phyloP scores from a whole-genome alignment of 1,140 invertebrate species.

The Drosophila arizonae region DNA sequence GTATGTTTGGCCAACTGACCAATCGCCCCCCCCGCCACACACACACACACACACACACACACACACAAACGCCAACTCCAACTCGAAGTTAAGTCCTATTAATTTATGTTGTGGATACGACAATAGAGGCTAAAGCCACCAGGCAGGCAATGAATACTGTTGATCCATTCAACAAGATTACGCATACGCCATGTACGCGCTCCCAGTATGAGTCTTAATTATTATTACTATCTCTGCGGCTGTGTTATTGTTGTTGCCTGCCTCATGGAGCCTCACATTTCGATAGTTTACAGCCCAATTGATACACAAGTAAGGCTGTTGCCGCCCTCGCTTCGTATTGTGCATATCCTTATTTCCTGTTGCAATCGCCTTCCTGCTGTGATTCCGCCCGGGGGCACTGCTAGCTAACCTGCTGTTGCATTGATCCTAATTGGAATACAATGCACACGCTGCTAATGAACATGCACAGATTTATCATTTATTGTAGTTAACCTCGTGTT shows the following conservation, averaged over 20 bases:
- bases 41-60: no score
- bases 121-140: conserved; percentile 43
- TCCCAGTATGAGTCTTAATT: conserved; percentile 8
- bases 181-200: conserved; percentile 45
- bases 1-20: conserved; percentile 37
- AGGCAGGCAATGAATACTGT: conserved; percentile 48
- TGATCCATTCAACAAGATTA: conserved; percentile 63
- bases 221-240: not conserved
- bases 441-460: conserved; percentile 31
- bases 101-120: conserved; percentile 60
- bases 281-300: conserved; percentile 54
- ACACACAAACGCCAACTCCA: not conserved
- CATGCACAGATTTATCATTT: conserved; percentile 38
- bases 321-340: not conserved
- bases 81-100: conserved; percentile 31
- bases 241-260: conserved; percentile 10
- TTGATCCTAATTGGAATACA: conserved; percentile 13
- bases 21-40: not conserved
- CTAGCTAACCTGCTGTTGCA: conserved; percentile 8
- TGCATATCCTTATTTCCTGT: conserved; percentile 35
- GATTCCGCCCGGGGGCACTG: not conserved
- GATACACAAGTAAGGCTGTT: conserved; percentile 49
- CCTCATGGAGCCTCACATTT: conserved; percentile 40
- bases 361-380: conserved; percentile 13
- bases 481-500: conserved; percentile 35